Evolutionary conservation across 2,888 invertebrate genomes (phyloP).

Genomic region (Dioctria rufipes): DNA sequence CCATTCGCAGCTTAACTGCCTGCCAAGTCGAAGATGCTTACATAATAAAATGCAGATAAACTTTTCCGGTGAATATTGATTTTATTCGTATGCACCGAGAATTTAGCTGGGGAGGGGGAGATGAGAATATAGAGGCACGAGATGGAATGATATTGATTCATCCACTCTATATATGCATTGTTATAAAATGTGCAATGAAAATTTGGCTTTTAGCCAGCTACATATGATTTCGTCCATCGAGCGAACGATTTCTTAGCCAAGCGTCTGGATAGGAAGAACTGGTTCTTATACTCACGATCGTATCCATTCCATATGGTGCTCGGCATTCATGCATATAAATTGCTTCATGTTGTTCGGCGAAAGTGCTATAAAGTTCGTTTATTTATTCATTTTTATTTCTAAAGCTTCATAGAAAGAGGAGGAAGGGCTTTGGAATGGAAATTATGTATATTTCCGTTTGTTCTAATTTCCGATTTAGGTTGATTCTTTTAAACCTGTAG

Average conservation of each 20-base stretch:
- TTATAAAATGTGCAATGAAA: not conserved
- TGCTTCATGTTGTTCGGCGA: slow-evolving; percentile 1
- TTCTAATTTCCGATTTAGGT: not conserved
- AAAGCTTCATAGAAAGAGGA: not conserved
- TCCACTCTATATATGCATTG: not conserved
- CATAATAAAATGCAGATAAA: slow-evolving; percentile 45
- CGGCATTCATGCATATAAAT: slow-evolving; percentile 41
- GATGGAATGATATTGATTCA: slow-evolving; percentile 10
- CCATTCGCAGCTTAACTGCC: not conserved
- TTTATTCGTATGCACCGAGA: not conserved
- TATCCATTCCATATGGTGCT: not conserved
- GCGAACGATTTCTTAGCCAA: not conserved
- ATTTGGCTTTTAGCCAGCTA: slow-evolving; percentile 1
- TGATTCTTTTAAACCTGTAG: not conserved
- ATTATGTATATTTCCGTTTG: not conserved
- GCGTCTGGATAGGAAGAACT: not conserved
- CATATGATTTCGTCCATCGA: no score
- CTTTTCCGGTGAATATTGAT: slow-evolving; percentile 37
- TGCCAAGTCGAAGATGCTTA: slow-evolving; percentile 28
- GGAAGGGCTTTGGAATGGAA: not conserved
- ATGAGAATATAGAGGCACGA: not conserved
- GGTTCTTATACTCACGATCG: not conserved
- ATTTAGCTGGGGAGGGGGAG: not conserved
- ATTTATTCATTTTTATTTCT: not conserved
- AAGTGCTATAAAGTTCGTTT: not conserved